Evolutionary conservation across 2,888 invertebrate genomes (phyloP), one percentile per base, ranked within the genome.

Genomic region (Orchestes rusci): DNA sequence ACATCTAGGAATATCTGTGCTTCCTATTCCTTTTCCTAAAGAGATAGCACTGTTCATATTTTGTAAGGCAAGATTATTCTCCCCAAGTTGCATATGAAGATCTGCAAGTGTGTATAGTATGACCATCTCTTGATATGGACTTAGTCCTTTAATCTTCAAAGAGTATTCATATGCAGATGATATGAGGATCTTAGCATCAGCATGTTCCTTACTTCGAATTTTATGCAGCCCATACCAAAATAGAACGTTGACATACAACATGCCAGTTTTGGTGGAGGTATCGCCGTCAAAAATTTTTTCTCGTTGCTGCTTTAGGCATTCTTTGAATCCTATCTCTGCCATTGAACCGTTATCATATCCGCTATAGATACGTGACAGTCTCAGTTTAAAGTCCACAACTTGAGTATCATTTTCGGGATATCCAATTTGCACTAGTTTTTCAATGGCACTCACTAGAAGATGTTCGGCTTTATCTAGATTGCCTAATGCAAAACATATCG

Each of bases 141-240:
- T 62, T 13, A 70, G 48, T 1, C 66, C 65, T 52, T 66, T 64
- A n/a, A 67, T 62, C 56, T 67, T 67, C 20, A 57, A 55, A 3
- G 70, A 66, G 47, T 65, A 63, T 28, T 63, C 61, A 48, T 70
- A 68, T 12, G 70, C 69, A 2, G 58, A 61, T 31, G 67, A 63
- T 4, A 70, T 59, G 32, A 66, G 56, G 39, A 55, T 56, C 54
- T 65, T 68, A 0, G 71, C 70, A 18, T 59, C 59, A 31, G 56
- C 56, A 31, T 58, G 64, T 7, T 60, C 53, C 1, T 51, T 46
- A 30, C 61, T 62, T 30, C 62, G 59, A 12, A 64, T 60, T 53
- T 70, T 64, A 45, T 71, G 69, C 3, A 69, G 62, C 0, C 69
- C 71, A 49, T 71, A 72, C 70, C 71, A 72, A 50, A 70, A 72